Base-by-base conservation (phyloP, 1,140 invertebrate genomes). In the Drosophila leontia region DNA sequence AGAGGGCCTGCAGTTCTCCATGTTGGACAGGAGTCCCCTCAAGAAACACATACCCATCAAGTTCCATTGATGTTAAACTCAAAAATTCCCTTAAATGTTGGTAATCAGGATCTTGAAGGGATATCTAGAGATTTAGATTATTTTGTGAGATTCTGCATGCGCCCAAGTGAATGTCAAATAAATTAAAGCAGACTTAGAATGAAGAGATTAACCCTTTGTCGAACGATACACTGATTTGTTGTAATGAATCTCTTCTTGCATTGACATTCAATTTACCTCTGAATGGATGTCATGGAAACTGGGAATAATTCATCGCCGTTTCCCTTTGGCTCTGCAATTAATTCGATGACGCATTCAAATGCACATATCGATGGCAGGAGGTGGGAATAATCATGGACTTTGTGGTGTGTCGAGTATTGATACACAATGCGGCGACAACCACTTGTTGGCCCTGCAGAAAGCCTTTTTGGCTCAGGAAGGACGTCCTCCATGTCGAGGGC, bases 391-490 rank as follows among this genome's bases (percentile, higher is more conserved):
- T 47, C 41, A 63, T 17, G 39, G 55, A 12, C 29, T 55, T 23
- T 65, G 35, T 6, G 65, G 65, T 35, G 19, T 29, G 39, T 37
- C 26, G 35, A 32, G 39, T 32, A 78, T 77, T 77, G 75, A 78
- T 69, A 77, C 57, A 77, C 75, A 78, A 60, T 68, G 42, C 56
- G 50, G 75, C 53, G 74, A 76, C 61, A 76, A 76, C 75, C 75
- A 78, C 75, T 78, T 78, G 75, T 78, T 78, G 75, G 64, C 23
- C 48, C 63, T 32, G 63, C 53, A 53, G 26, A 68, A 68, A 77
- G 62, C 74, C 74, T 68, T 76, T 68, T 42, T 13, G 56, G 39
- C 42, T 48, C 53, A 39, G 53, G 5, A 56, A 68, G 77, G 79
- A 71, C 79, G 58, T 34, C 32, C 75, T 82, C 39, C 68, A 59